phyloP scores from a whole-genome alignment of 30 jellyfish, hydroid and myxozoan species.

The Hydra vulgaris region DNA sequence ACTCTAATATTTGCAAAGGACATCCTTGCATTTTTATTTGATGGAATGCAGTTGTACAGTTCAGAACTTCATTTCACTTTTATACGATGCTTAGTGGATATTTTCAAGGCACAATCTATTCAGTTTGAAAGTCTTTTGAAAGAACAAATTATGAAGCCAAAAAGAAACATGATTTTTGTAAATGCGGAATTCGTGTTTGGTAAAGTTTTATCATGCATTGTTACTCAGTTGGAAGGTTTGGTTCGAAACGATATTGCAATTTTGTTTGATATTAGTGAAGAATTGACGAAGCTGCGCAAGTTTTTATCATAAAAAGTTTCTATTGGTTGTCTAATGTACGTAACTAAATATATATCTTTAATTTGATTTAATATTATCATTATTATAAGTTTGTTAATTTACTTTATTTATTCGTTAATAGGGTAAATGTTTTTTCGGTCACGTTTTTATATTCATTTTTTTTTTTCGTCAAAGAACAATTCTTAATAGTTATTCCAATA shows the following conservation, averaged over 20 bases:
- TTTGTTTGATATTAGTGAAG: neutral
- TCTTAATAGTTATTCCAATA: too few relatives aligned
- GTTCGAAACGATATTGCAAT: constrained; percentile 48
- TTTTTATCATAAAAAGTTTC: neutral
- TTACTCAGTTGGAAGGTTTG: constrained; percentile 34
- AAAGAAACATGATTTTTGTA: constrained; percentile 37
- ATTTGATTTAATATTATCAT: too few relatives aligned
- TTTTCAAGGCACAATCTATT: constrained; percentile 72
- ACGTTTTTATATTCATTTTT: too few relatives aligned
- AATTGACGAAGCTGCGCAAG: neutral
- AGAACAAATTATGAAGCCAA: constrained; percentile 8
- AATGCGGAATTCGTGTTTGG: constrained; percentile 56
- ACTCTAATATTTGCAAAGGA: constrained; percentile 57
- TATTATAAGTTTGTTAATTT: too few relatives aligned
- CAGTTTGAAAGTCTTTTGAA: constrained; percentile 51
- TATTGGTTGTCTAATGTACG: too few relatives aligned
- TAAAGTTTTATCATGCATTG: constrained; percentile 33
- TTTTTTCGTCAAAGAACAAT: too few relatives aligned
- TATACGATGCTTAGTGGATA: constrained; percentile 64
- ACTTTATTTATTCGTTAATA: too few relatives aligned
- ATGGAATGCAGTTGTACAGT: constrained; percentile 56
- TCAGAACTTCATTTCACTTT: constrained; percentile 56
- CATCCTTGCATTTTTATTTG: constrained; percentile 46
- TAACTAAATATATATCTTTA: too few relatives aligned
- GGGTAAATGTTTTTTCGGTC: too few relatives aligned